phyloP scores from a whole-genome alignment of 2,888 invertebrate genomes.

The Eucera pruinosa region DNA sequence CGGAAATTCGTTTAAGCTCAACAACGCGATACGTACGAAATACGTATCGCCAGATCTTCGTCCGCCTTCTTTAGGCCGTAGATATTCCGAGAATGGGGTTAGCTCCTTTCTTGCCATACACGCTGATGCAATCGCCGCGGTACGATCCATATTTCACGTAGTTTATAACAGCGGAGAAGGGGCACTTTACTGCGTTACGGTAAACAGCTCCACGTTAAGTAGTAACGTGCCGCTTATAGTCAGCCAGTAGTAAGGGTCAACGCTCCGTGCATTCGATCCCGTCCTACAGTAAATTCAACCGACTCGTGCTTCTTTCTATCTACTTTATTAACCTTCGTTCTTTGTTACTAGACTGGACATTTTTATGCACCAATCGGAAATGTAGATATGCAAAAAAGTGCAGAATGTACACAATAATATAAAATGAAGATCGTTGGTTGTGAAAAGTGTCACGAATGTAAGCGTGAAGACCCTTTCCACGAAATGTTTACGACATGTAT shows the following conservation, averaged over 20 bases:
- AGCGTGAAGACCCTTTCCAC: neutral
- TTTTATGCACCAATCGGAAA: neutral
- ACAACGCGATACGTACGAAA: constrained; percentile 14
- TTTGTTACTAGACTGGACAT: too few relatives aligned
- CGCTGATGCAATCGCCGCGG: constrained; percentile 75
- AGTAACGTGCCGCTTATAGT: constrained; percentile 68
- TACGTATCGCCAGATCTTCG: constrained; percentile 48
- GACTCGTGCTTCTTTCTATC: neutral
- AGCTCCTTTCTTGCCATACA: constrained; percentile 73
- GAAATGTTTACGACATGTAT: neutral
- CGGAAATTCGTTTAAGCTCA: constrained; percentile 41
- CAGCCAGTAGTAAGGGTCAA: constrained; percentile 68
- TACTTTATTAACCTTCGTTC: neutral
- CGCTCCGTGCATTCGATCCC: constrained; percentile 57
- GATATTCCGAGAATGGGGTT: constrained; percentile 58
- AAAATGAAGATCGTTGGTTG: too few relatives aligned
- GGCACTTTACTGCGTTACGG: constrained; percentile 72
- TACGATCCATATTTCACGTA: constrained; percentile 77
- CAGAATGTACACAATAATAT: too few relatives aligned
- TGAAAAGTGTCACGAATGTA: too few relatives aligned
- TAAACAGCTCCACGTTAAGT: constrained; percentile 77
- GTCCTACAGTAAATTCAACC: constrained; percentile 26
- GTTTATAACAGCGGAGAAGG: constrained; percentile 76
- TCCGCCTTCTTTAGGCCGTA: constrained; percentile 46
- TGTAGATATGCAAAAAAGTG: too few relatives aligned